Evolutionary conservation across 1,140 invertebrate genomes (phyloP), one percentile per base, ranked within the genome.

Genomic region (Pectinophora gossypiella): DNA sequence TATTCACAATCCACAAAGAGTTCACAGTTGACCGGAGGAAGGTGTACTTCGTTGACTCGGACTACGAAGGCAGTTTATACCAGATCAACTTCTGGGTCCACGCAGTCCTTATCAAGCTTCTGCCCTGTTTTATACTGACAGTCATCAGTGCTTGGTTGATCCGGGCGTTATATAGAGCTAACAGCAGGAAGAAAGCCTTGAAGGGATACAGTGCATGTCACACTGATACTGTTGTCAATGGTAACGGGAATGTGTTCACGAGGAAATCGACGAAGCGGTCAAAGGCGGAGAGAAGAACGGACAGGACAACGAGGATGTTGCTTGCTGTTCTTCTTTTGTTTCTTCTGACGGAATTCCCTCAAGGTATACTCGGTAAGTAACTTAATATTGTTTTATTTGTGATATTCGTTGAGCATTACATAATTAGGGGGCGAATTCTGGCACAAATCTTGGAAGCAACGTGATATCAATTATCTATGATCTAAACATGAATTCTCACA

Each of bases 221-320:
- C 44, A 80, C 67, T 0, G 67, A 64, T 18, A 57, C 72, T 0
- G 70, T 72, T 20, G 72, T 75, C n/a, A 80, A 74, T 67, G 70
- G 72, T 15, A 83, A 82, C 48, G 76, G 79, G 1, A 86, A 83
- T 55, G 56, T 86, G 0, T 82, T 86, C 19, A 79, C 75, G 2
- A 69, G 76, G 32, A 78, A 80, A 43, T 68, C 80, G 1, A 82
- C 78, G 3, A 88, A 89, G 46, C 73, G 89, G 3, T 90, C 90
- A 0, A 93, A 93, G 64, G 90, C 91, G 15, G 92, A 94, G 66
- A 85, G 91, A 12, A 85, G 93, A 44, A 92, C 93, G 0, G 95
- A 97, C 75, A 89, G 94, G 27, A 98, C 97, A 0, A 98, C 97
- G 0, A 92, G 92, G 51, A 97, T 99, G 93, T 88, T 98, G 13